A percentile compares a stretch with the other conserved stretches of the same genome.
Evolutionary conservation across 1,140 invertebrate genomes (phyloP).

Genomic region (Drosophila saltans): DNA sequence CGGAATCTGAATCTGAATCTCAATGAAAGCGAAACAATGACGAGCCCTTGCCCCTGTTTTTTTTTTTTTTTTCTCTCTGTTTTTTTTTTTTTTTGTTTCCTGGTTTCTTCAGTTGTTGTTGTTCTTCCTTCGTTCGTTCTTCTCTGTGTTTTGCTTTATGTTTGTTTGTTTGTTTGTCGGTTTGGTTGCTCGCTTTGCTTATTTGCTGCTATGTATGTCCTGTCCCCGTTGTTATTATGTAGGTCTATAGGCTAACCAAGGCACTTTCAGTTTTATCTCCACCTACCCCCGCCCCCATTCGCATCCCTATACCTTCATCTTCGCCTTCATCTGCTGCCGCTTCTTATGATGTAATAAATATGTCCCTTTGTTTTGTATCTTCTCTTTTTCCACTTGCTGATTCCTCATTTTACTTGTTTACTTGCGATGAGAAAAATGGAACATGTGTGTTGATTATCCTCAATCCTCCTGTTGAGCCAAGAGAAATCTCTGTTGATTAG

Average conservation of each 20-base stretch:
- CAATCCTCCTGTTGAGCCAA: conserved; percentile 54
- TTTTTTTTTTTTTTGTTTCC: neutral
- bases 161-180: neutral
- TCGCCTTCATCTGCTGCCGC: conserved; percentile 13
- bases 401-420: conserved; percentile 20
- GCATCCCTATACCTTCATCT: too few relatives aligned
- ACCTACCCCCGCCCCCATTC: neutral
- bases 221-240: conserved; percentile 50
- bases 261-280: conserved; percentile 71
- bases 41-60: conserved; percentile 44
- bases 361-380: conserved; percentile 34
- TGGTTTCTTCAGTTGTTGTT: neutral
- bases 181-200: conserved; percentile 1
- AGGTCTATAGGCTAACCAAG: conserved; percentile 77
- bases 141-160: neutral
- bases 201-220: conserved; percentile 32
- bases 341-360: conserved; percentile 77
- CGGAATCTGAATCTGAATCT: conserved; percentile 33
- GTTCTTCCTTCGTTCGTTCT: neutral
- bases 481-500: conserved; percentile 74
- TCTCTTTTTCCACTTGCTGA: conserved; percentile 21
- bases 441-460: conserved; percentile 72
- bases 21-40: conserved; percentile 78
- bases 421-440: conserved; percentile 57
- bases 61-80: conserved; percentile 1